phyloP scores from a whole-genome alignment of 2,113 vertebrate genomes.

The Brachirus orientalis region DNA sequence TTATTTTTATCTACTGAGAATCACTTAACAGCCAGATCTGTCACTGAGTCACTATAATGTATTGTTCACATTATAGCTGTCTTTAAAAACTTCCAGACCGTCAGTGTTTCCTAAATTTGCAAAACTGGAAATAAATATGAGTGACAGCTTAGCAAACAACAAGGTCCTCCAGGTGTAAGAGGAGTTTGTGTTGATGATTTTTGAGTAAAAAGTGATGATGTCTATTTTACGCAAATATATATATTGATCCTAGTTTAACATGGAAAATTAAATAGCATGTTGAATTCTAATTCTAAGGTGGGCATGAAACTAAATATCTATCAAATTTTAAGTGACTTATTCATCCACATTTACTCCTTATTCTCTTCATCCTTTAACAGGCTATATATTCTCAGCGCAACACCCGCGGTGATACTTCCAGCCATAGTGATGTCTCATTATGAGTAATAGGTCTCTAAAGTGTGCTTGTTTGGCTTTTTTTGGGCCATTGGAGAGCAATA shows the following conservation, averaged over 20 bases:
- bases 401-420: constrained; percentile 46
- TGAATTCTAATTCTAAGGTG: constrained; percentile 2
- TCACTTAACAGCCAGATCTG: no score
- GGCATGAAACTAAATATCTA: background rate
- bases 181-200: no score
- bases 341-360: constrained; percentile 37
- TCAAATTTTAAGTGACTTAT: constrained; percentile 11
- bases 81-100: no score
- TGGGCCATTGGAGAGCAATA: constrained; percentile 76
- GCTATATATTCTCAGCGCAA: constrained; percentile 47
- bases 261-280: background rate
- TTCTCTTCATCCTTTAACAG: constrained; percentile 52
- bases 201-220: no score
- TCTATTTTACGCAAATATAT: background rate
- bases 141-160: no score
- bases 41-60: no score
- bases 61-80: no score
- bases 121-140: no score
- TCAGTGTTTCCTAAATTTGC: no score
- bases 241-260: background rate
- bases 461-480: constrained; percentile 81
- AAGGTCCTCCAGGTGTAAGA: no score
- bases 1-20: no score
- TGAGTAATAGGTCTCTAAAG: constrained; percentile 81
- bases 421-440: constrained; percentile 73